A percentile compares a stretch with the other conserved stretches of the same genome.
These are phyloP conservation scores for Glaucomys volans DNA, from an alignment of 2,113 vertebrate species.

Conservation along the genomic window DNA sequence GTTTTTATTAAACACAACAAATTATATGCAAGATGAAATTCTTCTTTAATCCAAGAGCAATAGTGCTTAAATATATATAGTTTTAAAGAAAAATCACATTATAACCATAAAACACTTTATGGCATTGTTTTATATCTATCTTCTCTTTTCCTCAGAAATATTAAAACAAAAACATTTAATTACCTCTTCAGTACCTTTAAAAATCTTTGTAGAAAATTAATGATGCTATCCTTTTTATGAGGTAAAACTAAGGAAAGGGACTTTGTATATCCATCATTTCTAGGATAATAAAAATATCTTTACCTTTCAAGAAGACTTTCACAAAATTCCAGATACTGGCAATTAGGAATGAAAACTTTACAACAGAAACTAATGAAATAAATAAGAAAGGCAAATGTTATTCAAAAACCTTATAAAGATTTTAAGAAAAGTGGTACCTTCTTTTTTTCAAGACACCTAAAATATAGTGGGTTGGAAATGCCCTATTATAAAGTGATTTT, in stretches of 20 bases:
- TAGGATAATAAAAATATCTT: constrained; percentile 53
- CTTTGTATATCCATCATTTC: constrained; percentile 43
- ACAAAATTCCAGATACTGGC: constrained; percentile 44
- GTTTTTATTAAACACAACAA: constrained; percentile 53
- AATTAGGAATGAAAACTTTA: constrained; percentile 44
- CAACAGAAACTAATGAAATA: constrained; percentile 54
- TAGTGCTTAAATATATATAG: background rate
- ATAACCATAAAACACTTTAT: constrained; percentile 51
- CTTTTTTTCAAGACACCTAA: constrained; percentile 40
- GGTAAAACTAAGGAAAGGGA: constrained; percentile 25
- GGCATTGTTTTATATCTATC: background rate
- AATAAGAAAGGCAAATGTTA: constrained; percentile 5
- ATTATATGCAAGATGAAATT: constrained; percentile 40
- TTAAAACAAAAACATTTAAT: constrained; percentile 58
- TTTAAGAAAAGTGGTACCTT: background rate
- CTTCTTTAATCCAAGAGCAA: constrained; percentile 21
- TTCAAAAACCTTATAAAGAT: constrained; percentile 47
- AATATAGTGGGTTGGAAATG: background rate
- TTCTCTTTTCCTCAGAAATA: constrained; percentile 26
- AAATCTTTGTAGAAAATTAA: constrained; percentile 50
- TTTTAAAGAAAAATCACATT: background rate
- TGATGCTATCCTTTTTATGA: constrained; percentile 41
- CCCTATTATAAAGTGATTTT: background rate
- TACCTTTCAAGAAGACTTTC: constrained; percentile 47
- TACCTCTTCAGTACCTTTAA: constrained; percentile 40